Base-by-base conservation (phyloP, 2,797 vertebrate species). In the Apogon talboti region DNA sequence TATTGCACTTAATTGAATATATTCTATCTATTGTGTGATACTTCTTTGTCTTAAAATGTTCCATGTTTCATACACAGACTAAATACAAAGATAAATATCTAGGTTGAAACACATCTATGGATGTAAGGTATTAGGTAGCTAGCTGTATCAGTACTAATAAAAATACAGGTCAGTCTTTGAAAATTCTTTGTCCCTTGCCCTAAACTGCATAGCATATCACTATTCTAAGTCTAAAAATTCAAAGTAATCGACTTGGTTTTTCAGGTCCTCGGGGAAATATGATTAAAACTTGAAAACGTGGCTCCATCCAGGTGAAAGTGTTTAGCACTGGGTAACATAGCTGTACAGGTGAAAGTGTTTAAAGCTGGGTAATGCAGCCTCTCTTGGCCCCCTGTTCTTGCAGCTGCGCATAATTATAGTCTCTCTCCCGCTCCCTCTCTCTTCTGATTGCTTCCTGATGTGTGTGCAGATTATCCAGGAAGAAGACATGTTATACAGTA, bases 321-420 rank as follows among this genome's bases (percentile, higher is more conserved):
- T 87, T 92, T 89, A 89, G 58, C 51, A 55, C 11, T 35, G 75
- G 76, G 71, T 85, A 81, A 72, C 86, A 13, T 70, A 71, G 78
- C 81, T 13, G 68, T 15, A 15, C 89, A 91, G 85, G 86, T 89
- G 87, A 89, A 90, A 90, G 79, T 80, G 84, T 91, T 93, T 90
- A 90, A 85, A 71, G 82, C 68, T 75, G 82, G 81, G 78, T 90
- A 92, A 88, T 80, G 83, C 83, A 65, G 74, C 76, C 82, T 89
- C 66, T 70, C 64, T 46, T 64, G 71, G 81, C 82, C 88, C 84
- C 81, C 78, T 57, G 84, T 79, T 85, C 84, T 65, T 71, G 83
- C 93, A 93, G 91, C 92, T 93, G 92, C 45, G 75, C 75, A 76
- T 89, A 84, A 92, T 93, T 92, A 91, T 67, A 78, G 56, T 73